Conservation (phyloP, 2,797 vertebrate species). For the Euthynnus affinis region DNA sequence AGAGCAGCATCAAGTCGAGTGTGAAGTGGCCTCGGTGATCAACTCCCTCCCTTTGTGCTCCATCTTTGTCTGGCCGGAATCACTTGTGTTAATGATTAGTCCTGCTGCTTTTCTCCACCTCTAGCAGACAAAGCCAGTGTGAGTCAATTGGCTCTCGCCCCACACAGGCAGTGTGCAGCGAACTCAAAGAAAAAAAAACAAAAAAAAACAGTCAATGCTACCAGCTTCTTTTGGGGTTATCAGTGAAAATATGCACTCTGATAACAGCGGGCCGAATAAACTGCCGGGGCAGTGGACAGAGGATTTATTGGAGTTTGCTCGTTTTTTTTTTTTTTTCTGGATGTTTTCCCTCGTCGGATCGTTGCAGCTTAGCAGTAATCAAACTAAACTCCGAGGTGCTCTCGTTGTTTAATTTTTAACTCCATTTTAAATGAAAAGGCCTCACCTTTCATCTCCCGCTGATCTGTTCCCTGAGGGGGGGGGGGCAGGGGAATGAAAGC, state of each 20-base stretch:
- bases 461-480: slow-evolving; percentile 52
- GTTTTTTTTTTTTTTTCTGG: not conserved
- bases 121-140: slow-evolving; percentile 32
- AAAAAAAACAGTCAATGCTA: slow-evolving; percentile 4
- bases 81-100: slow-evolving; percentile 72
- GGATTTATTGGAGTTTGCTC: not conserved
- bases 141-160: slow-evolving; percentile 45
- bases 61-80: slow-evolving; percentile 47
- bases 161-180: slow-evolving; percentile 25
- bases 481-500: slow-evolving; percentile 60
- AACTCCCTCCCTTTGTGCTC: slow-evolving; percentile 41
- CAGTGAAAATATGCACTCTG: slow-evolving; percentile 46
- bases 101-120: slow-evolving; percentile 58
- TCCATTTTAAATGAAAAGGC: slow-evolving; percentile 68
- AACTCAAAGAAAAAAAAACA: not conserved
- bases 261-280: slow-evolving; percentile 20
- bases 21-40: slow-evolving; percentile 48
- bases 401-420: slow-evolving; percentile 77
- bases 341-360: not conserved
- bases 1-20: slow-evolving; percentile 29
- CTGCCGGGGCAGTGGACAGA: not conserved
- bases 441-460: slow-evolving; percentile 76
- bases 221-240: slow-evolving; percentile 42
- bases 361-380: not conserved
- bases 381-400: slow-evolving; percentile 16